Evolutionary conservation across 1,140 invertebrate species (phyloP), one percentile per base, ranked within the genome.

Genomic region (Bombus balteatus): DNA sequence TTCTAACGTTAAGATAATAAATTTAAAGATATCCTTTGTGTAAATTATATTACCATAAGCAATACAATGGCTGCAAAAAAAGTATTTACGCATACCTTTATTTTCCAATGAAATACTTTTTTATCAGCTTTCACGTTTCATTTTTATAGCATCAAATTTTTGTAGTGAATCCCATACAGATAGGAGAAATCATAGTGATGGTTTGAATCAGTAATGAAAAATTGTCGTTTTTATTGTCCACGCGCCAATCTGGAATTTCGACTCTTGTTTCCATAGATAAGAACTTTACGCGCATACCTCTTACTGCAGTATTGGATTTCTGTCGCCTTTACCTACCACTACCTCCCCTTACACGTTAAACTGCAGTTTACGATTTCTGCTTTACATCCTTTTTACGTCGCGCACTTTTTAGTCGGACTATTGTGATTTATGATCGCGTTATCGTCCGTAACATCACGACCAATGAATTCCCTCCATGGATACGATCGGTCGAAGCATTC

Each of bases 351-450:
- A 73, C 80, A 73, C 82, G 82, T 83, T 83, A 70, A 83, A 83
- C 62, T 78, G 74, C 74, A 83, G 82, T 83, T 83, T 83, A 83
- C 82, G 82, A 83, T 83, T 78, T 83, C 81, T 83, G 74, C 47
- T 83, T 83, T 83, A 83, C 82, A 78, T 83, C 82, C 47, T 43
- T 83, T 83, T 83, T 83, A 77, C 74, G 65, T 34, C 12, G 65
- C 18, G 22, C 82, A 25, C 81, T 78, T 78, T 83, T 83, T 71
- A 83, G 47, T 37, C 47, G n/a, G 37, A n/a, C 47, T 70, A 70
- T 78, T 65, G 62, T 83, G 74, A 83, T 83, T 83, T 83, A 83
- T 70, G 81, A 83, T 78, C 74, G 65, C 43, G 74, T 77, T 83
- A 83, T 78, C 81, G 74, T 83, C 13, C 53, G 62, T 34, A 78